These are phyloP conservation scores for Channallabes apus DNA, from an alignment of 2,797 vertebrate species.

Conservation along the genomic window DNA sequence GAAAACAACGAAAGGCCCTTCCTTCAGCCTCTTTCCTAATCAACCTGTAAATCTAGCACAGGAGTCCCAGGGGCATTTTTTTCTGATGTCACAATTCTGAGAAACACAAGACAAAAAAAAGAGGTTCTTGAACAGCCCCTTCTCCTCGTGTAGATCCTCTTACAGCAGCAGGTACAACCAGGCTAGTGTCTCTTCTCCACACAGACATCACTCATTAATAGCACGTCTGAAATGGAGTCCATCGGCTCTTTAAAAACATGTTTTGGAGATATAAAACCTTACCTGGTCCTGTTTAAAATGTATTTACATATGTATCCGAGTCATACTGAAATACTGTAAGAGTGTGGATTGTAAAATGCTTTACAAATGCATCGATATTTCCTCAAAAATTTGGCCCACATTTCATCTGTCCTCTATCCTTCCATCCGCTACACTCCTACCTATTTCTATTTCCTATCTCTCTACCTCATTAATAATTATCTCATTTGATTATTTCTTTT, in stretches of 20 bases:
- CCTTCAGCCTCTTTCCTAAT: not conserved
- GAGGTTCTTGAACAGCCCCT: not conserved
- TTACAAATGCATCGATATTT: constrained; percentile 49
- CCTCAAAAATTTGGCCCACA: not conserved
- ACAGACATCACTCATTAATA: constrained; percentile 6
- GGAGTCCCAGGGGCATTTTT: not conserved
- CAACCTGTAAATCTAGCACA: not conserved
- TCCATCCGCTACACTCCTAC: too few relatives aligned
- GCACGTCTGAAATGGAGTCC: not conserved
- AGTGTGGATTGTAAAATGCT: constrained; percentile 61
- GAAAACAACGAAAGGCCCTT: constrained; percentile 17
- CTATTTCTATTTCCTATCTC: not conserved
- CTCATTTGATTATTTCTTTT: not conserved
- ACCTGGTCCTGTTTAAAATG: not conserved
- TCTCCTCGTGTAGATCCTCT: not conserved
- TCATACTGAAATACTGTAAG: too few relatives aligned
- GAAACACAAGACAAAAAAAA: constrained; percentile 18
- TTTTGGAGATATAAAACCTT: not conserved
- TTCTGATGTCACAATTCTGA: constrained; percentile 5
- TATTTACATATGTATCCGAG: not conserved
- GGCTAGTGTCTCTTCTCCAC: constrained; percentile 19
- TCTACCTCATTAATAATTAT: not conserved
- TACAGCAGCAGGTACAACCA: constrained; percentile 7
- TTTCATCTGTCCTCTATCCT: not conserved
- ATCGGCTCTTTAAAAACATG: not conserved